These are phyloP conservation scores for Drosophila santomea DNA, from an alignment of 1,140 invertebrate species.

Conservation along the genomic window DNA sequence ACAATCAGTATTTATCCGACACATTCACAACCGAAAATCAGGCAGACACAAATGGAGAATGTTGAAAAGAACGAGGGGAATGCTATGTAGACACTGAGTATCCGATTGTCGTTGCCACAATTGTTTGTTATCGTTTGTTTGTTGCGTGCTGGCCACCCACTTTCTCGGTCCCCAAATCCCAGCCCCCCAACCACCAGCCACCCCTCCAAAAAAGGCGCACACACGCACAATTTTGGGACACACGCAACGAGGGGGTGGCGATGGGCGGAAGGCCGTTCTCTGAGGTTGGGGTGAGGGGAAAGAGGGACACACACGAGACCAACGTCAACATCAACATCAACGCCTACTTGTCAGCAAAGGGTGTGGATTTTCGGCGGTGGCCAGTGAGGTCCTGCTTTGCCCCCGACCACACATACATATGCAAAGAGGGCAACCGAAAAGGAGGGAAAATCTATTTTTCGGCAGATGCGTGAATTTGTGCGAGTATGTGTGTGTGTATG, in stretches of 20 bases:
- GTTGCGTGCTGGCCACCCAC: slow-evolving; percentile 35
- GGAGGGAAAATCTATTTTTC: slow-evolving; percentile 46
- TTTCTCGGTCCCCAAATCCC: not conserved
- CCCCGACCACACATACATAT: slow-evolving; percentile 21
- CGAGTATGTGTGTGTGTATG: not conserved
- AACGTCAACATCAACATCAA: slow-evolving; percentile 63
- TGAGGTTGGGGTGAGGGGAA: not conserved
- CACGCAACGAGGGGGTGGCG: slow-evolving; percentile 38
- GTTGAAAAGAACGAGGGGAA: not conserved
- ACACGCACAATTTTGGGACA: slow-evolving; percentile 30
- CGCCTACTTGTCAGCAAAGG: slow-evolving; percentile 59
- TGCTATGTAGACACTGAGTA: slow-evolving; percentile 18
- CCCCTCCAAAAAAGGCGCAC: slow-evolving; percentile 13
- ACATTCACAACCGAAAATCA: slow-evolving; percentile 31
- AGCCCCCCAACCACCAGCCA: not conserved
- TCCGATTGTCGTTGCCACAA: slow-evolving; percentile 50
- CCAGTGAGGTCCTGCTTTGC: slow-evolving; percentile 13
- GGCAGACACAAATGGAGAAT: slow-evolving; percentile 1
- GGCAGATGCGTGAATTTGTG: slow-evolving; percentile 36
- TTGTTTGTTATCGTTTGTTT: slow-evolving; percentile 63
- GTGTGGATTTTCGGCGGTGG: slow-evolving; percentile 36
- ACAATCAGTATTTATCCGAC: slow-evolving; percentile 30
- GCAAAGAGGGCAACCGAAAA: slow-evolving; percentile 10
- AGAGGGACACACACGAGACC: slow-evolving; percentile 54
- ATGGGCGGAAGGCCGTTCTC: slow-evolving; percentile 3